Base-by-base conservation (phyloP, 2,888 invertebrate species). In the Labia minor region DNA sequence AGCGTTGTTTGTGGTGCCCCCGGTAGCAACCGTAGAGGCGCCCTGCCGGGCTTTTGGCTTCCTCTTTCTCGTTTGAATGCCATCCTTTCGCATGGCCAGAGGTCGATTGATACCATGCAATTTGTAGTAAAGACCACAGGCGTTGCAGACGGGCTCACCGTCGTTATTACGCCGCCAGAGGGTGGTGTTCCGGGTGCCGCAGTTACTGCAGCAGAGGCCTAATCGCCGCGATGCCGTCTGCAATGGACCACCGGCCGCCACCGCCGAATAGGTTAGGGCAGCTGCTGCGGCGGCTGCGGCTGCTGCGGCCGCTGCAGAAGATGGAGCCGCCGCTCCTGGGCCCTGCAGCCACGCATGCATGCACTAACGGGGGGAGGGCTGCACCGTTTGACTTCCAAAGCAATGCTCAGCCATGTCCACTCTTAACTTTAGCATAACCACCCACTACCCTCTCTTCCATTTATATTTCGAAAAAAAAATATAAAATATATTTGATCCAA, bases 61-160 rank as follows among this genome's bases (percentile, higher is more conserved):
- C 66, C 97, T 85, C 78, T 97, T 97, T 71, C 97, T 83, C 61
- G 96, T 96, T 79, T 95, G 96, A 70, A 97, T 95, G 67, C 95
- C 95, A 75, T 96, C 95, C 77, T 96, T 96, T 71, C 95, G 86
- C 95, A 96, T 96, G 19, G 95, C 92, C 74, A 93, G 77, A 1
- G 96, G 96, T 71, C 96, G 74, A 79, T 92, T 92, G 67, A 95
- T 92, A 69, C 92, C 92, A 79, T 97, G 97, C 71, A 97, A 83
- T 79, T 97, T 97, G 81, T 89, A 96, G 82, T 97, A 97, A 65
- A 97, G 85, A 0, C 96, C 97, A 78, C 97, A 97, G 14, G 97
- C 96, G 81, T 98, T 97, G 82, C 98, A 98, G 61, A 99, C 98
- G 0, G 98, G 96, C 79, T 98, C 96, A 63, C 98, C 98, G 76